Evolutionary conservation across 2,113 vertebrate genomes (phyloP).

Genomic region (Hyperopisus bebe): DNA sequence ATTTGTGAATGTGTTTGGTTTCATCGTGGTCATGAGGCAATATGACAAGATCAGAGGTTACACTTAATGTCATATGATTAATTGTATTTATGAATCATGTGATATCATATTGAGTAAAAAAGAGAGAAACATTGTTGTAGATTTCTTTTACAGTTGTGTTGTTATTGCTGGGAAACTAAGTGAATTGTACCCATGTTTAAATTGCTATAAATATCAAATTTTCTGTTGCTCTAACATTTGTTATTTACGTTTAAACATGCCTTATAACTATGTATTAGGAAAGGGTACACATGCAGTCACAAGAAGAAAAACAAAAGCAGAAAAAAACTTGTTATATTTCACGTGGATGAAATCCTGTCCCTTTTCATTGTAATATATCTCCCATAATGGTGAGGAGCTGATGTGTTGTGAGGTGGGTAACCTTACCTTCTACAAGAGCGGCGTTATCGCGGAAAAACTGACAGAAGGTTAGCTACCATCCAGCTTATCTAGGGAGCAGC

Average conservation of each 20-base stretch:
- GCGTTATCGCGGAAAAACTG: slow-evolving; percentile 7
- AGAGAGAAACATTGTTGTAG: neutral
- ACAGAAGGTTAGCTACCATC: neutral
- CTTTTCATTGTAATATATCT: neutral
- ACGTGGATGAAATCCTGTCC: neutral
- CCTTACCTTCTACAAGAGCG: neutral
- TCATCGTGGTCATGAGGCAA: neutral
- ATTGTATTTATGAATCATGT: neutral
- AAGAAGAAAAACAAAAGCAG: neutral
- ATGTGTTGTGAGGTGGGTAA: neutral
- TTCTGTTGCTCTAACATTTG: neutral
- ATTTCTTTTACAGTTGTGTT: neutral
- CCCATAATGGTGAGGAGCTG: neutral
- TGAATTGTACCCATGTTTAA: neutral
- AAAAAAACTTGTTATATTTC: neutral
- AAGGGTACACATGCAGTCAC: neutral
- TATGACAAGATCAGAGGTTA: neutral
- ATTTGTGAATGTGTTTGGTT: neutral
- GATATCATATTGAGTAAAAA: neutral
- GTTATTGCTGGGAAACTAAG: neutral
- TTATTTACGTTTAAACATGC: neutral
- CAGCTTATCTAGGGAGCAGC: neutral
- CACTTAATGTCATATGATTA: neutral
- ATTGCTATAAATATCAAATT: neutral
- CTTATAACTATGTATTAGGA: neutral